A percentile compares a stretch with the other conserved stretches of the same genome.
Conservation (phyloP, 2,797 vertebrate species). For the Liparis tanakae region DNA sequence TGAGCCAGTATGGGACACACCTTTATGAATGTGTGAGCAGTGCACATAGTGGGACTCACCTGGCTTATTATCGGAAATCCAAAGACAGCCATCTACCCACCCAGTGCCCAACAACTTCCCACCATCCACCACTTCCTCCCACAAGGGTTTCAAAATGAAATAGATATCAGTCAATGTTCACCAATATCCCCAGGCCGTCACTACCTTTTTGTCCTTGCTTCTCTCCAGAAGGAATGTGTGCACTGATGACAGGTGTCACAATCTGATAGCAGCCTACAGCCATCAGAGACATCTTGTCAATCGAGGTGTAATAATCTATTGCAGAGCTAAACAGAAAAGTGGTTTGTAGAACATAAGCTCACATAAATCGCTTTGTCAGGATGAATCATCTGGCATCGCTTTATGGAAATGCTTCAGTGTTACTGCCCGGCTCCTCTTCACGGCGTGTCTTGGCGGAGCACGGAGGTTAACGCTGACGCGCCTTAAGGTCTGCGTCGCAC, state of each 20-base stretch:
- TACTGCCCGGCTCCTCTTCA: conserved; percentile 41
- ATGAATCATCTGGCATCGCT: conserved; percentile 50
- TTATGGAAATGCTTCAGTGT: conserved; percentile 45
- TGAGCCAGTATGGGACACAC: neutral
- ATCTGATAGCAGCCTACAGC: conserved; percentile 2
- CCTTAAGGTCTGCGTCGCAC: conserved; percentile 36
- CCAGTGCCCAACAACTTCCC: conserved; percentile 14
- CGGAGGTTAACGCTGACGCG: conserved; percentile 48
- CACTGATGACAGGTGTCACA: neutral
- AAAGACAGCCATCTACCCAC: conserved; percentile 26
- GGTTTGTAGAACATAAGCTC: conserved; percentile 5
- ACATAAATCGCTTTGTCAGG: conserved; percentile 33
- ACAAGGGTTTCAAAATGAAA: conserved; percentile 28
- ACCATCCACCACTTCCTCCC: conserved; percentile 24
- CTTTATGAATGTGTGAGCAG: neutral
- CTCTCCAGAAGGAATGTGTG: conserved; percentile 4
- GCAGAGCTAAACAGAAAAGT: neutral
- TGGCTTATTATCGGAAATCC: conserved; percentile 35
- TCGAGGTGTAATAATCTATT: conserved; percentile 27
- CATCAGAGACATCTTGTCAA: conserved; percentile 25
- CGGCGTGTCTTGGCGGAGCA: conserved; percentile 51
- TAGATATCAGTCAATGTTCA: neutral
- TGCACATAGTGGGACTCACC: conserved; percentile 6
- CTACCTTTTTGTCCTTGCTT: conserved; percentile 1
- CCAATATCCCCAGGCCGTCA: neutral